Evolutionary conservation across 2,113 vertebrate species (phyloP).

Genomic region (Rissa tridactyla): DNA sequence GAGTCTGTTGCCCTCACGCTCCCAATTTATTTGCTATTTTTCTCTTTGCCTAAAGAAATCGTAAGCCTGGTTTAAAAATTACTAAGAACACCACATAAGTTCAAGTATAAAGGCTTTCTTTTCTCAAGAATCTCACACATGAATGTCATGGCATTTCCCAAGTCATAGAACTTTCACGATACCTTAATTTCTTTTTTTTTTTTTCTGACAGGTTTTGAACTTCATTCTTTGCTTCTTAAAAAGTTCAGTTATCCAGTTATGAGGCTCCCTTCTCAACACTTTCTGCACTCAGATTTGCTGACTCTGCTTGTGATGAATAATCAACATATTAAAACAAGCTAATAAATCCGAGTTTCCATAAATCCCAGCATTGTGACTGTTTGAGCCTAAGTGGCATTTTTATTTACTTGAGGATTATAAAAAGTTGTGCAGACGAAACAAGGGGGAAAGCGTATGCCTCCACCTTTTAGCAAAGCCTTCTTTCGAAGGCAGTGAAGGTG

Average conservation of each 20-base stretch:
- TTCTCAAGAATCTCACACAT: neutral
- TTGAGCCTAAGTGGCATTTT: neutral
- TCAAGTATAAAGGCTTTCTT: neutral
- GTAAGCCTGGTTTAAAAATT: neutral
- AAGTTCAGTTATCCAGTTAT: neutral
- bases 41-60: neutral
- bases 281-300: neutral
- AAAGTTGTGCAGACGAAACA: neutral
- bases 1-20: neutral
- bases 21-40: neutral
- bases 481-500: slow-evolving; percentile 12
- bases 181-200: neutral
- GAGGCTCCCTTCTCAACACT: neutral
- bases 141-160: neutral
- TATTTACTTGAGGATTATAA: neutral
- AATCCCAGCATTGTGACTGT: neutral
- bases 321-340: neutral
- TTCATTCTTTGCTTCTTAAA: neutral
- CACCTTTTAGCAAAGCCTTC: slow-evolving; percentile 22
- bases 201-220: neutral
- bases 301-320: slow-evolving; percentile 21
- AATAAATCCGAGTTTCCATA: slow-evolving; percentile 8
- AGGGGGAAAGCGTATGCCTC: neutral
- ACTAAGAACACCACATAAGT: neutral
- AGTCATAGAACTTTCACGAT: neutral